Base-by-base conservation (phyloP, 2,888 invertebrate genomes). In the Petrolisthes manimaculis region DNA sequence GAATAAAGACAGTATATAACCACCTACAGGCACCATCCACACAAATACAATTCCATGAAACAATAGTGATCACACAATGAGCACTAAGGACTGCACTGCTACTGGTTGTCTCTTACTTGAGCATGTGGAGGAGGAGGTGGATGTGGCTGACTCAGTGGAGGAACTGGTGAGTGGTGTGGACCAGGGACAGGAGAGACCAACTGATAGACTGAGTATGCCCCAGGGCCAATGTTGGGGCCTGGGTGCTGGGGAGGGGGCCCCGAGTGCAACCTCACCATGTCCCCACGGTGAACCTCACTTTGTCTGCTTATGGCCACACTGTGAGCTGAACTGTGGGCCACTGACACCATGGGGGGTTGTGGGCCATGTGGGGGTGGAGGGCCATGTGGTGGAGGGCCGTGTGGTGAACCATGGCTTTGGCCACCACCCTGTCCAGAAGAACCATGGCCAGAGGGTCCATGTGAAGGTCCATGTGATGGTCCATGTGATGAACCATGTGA, bases 171-270 rank as follows among this genome's bases (percentile, higher is more conserved):
- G 85, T 89, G 89, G 75, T 89, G 89, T 6, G 89, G 90, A 24
- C 86, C 89, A 5, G 90, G 84, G 18, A 89, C 89, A 4, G 92
- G 92, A 6, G 92, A 92, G 4, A 92, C 91, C 91, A 92, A 90
- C 86, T 92, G 92, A 88, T 92, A 92, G 6, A 91, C 90, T 12
- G 91, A 91, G 78, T 91, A 91, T 37, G 87, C 84, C 56, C 83
- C 91, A 74, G 83, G 81, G 18, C 86, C 83, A 81, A 75, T 78
- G 84, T 83, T 86, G 18, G 80, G 86, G 71, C 85, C 86, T 14
- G 94, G 94, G 18, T 85, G 81, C 61, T 77, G 61, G 61, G 77
- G 77, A 14, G 85, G 79, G 51, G 86, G 88, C 9, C 80, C 88
- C 37, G 80, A n/a, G 81, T 88, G 88, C 54, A 88, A 37, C 51